A percentile compares a stretch with the other conserved stretches of the same genome.
These are phyloP conservation scores for Neodon shergylaensis DNA, from an alignment of 2,113 vertebrate species.

Conservation along the genomic window DNA sequence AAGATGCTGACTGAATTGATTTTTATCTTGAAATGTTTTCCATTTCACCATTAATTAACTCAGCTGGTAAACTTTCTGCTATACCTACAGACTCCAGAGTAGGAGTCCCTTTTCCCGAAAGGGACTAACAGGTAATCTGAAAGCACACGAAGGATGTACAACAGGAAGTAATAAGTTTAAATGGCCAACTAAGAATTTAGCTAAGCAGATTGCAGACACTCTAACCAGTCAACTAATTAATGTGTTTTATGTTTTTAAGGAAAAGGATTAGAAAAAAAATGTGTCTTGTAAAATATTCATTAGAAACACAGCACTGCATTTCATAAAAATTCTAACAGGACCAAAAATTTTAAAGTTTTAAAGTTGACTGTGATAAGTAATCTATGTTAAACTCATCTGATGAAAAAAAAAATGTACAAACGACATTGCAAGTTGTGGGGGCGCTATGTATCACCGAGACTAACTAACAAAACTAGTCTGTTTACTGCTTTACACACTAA, in stretches of 20 bases:
- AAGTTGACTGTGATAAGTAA: not conserved
- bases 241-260: not conserved
- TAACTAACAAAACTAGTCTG: not conserved
- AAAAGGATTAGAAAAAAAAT: not conserved
- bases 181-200: not conserved
- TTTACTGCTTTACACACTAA: not conserved
- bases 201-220: not conserved
- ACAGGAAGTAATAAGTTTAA: not conserved
- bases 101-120: not conserved
- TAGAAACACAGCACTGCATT: not conserved
- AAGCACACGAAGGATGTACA: not conserved
- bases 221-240: constrained; percentile 30
- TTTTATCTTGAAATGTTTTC: not conserved
- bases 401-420: not conserved
- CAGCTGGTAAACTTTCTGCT: not conserved
- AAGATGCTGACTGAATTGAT: not conserved
- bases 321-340: constrained; percentile 19
- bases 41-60: not conserved
- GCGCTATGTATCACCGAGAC: not conserved
- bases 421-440: not conserved
- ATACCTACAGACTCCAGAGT: not conserved
- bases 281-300: not conserved
- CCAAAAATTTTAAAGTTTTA: not conserved
- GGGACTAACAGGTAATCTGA: not conserved
- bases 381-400: not conserved